A percentile compares a stretch with the other conserved stretches of the same genome.
Conservation (phyloP, 2,797 vertebrate genomes). For the Siniperca undulata region DNA sequence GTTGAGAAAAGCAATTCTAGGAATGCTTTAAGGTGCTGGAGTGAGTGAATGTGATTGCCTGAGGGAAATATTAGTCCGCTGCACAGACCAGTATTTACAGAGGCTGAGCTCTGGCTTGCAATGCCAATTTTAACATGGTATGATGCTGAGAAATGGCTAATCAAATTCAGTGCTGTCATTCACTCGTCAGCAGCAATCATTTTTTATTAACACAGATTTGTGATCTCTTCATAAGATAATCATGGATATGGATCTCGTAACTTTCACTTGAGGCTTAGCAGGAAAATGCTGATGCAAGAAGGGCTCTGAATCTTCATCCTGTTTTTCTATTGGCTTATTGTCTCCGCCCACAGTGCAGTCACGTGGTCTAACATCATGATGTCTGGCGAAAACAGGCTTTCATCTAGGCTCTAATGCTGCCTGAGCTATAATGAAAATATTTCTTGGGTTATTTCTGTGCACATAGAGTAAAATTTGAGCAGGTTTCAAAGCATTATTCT, state of each 20-base stretch:
- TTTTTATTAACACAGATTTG: constrained; percentile 72
- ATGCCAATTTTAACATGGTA: constrained; percentile 65
- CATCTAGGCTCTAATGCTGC: constrained; percentile 69
- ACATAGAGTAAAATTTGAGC: constrained; percentile 54
- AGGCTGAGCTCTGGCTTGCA: constrained; percentile 65
- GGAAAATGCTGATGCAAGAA: constrained; percentile 78
- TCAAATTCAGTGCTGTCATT: constrained; percentile 70
- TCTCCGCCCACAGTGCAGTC: constrained; percentile 79
- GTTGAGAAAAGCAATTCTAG: constrained; percentile 74
- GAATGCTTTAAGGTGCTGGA: constrained; percentile 79
- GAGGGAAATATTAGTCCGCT: constrained; percentile 66
- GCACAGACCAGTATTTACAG: constrained; percentile 72
- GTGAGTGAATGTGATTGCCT: constrained; percentile 73
- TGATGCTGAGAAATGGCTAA: constrained; percentile 68
- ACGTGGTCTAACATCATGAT: constrained; percentile 75
- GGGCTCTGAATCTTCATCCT: constrained; percentile 61
- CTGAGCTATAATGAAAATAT: constrained; percentile 66
- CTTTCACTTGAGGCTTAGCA: constrained; percentile 73
- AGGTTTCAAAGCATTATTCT: constrained; percentile 58
- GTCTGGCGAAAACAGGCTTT: constrained; percentile 75
- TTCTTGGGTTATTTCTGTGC: constrained; percentile 65
- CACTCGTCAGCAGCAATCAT: constrained; percentile 70
- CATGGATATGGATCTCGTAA: constrained; percentile 73
- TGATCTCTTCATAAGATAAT: constrained; percentile 82
- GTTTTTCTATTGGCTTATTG: constrained; percentile 75